Percentiles rank a stretch among this genome's conserved stretches.
phyloP scores from a whole-genome alignment of 2,888 invertebrate genomes.

The Pristionchus exspectatus region DNA sequence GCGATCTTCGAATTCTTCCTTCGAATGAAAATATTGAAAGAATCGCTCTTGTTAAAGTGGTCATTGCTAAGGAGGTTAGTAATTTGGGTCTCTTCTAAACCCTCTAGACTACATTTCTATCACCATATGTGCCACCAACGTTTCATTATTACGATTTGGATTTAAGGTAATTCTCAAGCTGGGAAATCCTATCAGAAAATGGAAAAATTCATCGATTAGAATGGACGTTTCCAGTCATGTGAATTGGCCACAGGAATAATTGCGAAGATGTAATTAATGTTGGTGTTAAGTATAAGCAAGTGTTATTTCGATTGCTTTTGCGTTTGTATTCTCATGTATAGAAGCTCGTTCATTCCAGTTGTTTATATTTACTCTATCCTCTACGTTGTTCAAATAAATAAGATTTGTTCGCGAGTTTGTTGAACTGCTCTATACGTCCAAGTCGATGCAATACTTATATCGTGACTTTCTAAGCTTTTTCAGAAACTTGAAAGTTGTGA shows the following conservation, averaged over 20 bases:
- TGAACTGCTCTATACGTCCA: background rate
- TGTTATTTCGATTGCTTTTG: background rate
- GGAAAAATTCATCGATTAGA: background rate
- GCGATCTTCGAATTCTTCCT: background rate
- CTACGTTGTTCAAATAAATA: background rate
- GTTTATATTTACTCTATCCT: background rate
- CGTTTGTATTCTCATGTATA: background rate
- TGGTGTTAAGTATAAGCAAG: background rate
- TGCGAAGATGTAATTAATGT: background rate
- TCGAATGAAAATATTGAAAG: background rate
- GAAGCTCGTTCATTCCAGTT: background rate
- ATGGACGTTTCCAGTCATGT: background rate
- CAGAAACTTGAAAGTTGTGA: no score
- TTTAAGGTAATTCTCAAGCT: background rate
- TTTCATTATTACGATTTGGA: no score
- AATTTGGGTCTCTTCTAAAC: no score
- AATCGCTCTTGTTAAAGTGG: background rate
- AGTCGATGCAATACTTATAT: background rate
- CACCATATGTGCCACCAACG: no score
- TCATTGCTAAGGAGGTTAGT: background rate
- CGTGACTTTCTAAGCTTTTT: no score
- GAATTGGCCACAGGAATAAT: background rate
- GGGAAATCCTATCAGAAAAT: background rate
- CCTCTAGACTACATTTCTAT: no score
- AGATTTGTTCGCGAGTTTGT: background rate